Base-by-base conservation (phyloP, 2,888 invertebrate species). In the Hirtodrosophila duncani region DNA sequence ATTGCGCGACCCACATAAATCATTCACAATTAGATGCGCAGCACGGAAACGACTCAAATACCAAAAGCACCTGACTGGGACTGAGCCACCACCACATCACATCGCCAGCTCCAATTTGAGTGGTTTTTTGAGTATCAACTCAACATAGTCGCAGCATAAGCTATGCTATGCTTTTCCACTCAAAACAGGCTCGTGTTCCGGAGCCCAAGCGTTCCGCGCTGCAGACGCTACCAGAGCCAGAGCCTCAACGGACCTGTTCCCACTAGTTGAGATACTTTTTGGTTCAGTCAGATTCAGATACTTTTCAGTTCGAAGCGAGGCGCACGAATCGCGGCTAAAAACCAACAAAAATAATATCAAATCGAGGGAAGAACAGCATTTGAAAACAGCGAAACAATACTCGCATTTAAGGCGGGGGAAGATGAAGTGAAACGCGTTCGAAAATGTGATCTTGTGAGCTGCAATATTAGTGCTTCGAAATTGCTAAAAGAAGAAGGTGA, bases 251-350 rank as follows among this genome's bases (percentile, higher is more conserved):
- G 78, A 71, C 70, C 71, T 78, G 79, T 75, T 81, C 65, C 68
- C 79, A 71, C 65, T 55, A 55, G 79, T 79, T 80, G 79, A 82
- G 78, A 83, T 82, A n/a, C n/a, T n/a, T n/a, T n/a, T n/a, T n/a
- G n/a, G n/a, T n/a, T n/a, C n/a, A n/a, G n/a, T n/a, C n/a, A n/a
- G n/a, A n/a, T n/a, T n/a, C n/a, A n/a, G n/a, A n/a, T n/a, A n/a
- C n/a, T n/a, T n/a, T n/a, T n/a, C 83, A 82, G 83, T 83, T 81
- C 83, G 74, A 79, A 72, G 77, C 81, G 83, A 70, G 71, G 69
- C 67, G 56, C 64, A 55, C 60, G 58, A 41, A 61, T 45, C 24
- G 50, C 53, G 50, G 58, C 50, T 42, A 29, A 44, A 50, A n/a
- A n/a, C n/a, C n/a, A n/a, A n/a, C n/a, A n/a, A n/a, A n/a, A n/a